Percentiles rank a stretch among this genome's conserved stretches.
These are phyloP conservation scores for Idris sp. DNA, from an alignment of 1,140 invertebrate species.

Conservation along the genomic window DNA sequence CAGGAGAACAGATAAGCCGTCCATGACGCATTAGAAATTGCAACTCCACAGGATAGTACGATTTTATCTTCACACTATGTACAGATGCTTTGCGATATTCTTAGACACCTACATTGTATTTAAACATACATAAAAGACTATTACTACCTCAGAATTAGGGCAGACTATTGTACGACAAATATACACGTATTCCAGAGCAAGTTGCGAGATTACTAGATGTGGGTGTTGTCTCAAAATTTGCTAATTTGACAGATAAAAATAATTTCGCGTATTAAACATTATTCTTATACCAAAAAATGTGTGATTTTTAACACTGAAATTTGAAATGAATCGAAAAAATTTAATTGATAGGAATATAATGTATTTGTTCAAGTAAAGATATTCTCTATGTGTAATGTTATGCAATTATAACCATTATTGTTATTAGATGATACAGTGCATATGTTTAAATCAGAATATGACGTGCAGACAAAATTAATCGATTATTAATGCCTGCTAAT, in stretches of 20 bases:
- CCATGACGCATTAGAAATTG: constrained; percentile 50
- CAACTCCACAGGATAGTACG: constrained; percentile 43
- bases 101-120: constrained; percentile 47
- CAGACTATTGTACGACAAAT: constrained; percentile 30
- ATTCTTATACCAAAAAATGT: too few species aligned
- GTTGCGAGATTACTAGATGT: constrained; percentile 14
- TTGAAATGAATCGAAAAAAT: too few species aligned
- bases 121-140: constrained; percentile 35
- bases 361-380: too few species aligned
- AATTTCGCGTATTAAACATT: too few species aligned
- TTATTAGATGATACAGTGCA: too few species aligned
- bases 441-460: too few species aligned
- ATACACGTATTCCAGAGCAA: constrained; percentile 14
- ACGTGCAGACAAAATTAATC: too few species aligned
- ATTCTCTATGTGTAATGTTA: too few species aligned
- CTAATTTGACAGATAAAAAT: constrained; percentile 3
- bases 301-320: too few species aligned
- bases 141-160: constrained; percentile 22
- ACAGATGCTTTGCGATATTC: constrained; percentile 53
- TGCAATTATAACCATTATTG: too few species aligned
- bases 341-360: too few species aligned
- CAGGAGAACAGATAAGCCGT: constrained; percentile 41
- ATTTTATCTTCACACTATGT: constrained; percentile 50
- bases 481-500: too few species aligned
- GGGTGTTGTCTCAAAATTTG: constrained; percentile 5